These are phyloP conservation scores for Dryococelus australis DNA, from an alignment of 2,888 invertebrate species.

Conservation along the genomic window DNA sequence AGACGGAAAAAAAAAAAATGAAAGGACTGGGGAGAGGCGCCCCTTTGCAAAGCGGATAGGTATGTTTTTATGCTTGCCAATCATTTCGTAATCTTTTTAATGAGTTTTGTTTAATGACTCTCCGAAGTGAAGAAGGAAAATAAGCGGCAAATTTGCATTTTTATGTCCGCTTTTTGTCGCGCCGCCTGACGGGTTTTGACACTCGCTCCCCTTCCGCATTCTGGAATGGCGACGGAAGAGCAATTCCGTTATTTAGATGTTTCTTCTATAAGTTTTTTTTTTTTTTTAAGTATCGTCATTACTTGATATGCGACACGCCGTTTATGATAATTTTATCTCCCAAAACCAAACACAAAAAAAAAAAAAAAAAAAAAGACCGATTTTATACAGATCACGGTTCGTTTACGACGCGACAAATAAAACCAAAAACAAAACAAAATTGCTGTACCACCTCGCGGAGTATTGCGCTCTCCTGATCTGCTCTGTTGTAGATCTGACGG, in stretches of 20 bases:
- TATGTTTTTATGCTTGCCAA: slow-evolving; percentile 7
- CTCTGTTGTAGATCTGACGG: too few species aligned
- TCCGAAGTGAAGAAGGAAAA: background rate
- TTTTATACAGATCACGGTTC: too few species aligned
- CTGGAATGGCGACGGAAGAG: background rate
- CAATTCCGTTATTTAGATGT: background rate
- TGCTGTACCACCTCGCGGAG: too few species aligned
- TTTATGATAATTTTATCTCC: too few species aligned
- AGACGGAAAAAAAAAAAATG: background rate
- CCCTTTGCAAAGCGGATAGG: background rate
- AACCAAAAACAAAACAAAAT: too few species aligned
- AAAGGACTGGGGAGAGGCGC: background rate
- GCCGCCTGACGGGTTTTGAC: background rate
- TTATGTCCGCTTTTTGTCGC: background rate
- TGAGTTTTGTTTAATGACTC: slow-evolving; percentile 16
- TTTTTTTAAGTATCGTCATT: background rate
- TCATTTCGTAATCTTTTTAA: slow-evolving; percentile 10
- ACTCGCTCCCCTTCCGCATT: background rate
- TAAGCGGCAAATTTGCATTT: slow-evolving; percentile 1
- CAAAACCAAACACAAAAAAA: too few species aligned
- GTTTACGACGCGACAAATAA: too few species aligned
- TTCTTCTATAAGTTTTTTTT: background rate
- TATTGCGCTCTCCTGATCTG: too few species aligned
- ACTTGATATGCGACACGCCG: background rate
- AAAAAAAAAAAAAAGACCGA: too few species aligned